phyloP scores from a whole-genome alignment of 2,797 vertebrate genomes.

The Scleropages formosus region DNA sequence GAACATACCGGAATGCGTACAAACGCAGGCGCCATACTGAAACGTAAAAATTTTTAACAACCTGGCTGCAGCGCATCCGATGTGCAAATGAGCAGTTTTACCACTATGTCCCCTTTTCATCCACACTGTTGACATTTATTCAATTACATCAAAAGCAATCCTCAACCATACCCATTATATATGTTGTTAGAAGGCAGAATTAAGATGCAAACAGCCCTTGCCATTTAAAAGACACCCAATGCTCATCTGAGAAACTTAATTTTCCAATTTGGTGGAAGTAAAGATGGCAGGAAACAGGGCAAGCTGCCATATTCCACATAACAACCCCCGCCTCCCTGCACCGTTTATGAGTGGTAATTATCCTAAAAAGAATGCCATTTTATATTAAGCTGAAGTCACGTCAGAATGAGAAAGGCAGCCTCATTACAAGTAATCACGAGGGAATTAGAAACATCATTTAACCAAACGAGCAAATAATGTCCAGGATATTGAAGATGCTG shows the following conservation, averaged over 20 bases:
- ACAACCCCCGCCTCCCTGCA: slow-evolving; percentile 67
- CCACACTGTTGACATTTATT: slow-evolving; percentile 25
- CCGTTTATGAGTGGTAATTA: slow-evolving; percentile 82
- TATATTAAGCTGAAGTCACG: slow-evolving; percentile 91
- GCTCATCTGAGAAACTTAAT: slow-evolving; percentile 81
- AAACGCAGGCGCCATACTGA: not conserved
- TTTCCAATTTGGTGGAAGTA: slow-evolving; percentile 88
- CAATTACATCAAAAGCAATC: slow-evolving; percentile 30
- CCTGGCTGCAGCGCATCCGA: no score
- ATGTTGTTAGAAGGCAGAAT: slow-evolving; percentile 35
- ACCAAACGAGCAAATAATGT: slow-evolving; percentile 95
- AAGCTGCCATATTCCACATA: slow-evolving; percentile 83
- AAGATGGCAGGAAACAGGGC: slow-evolving; percentile 91
- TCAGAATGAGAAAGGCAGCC: slow-evolving; percentile 87
- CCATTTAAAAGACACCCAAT: slow-evolving; percentile 64
- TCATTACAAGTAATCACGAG: slow-evolving; percentile 92
- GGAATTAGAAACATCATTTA: slow-evolving; percentile 97
- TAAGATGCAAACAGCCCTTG: slow-evolving; percentile 41
- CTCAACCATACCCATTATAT: slow-evolving; percentile 36
- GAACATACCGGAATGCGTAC: no score
- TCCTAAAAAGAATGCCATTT: slow-evolving; percentile 84
- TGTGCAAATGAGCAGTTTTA: no score
- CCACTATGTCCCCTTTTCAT: not conserved
- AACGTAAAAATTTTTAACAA: not conserved
- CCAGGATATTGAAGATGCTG: slow-evolving; percentile 92